Base-by-base conservation (phyloP, 2,888 invertebrate genomes). In the Chydorus sphaericus region DNA sequence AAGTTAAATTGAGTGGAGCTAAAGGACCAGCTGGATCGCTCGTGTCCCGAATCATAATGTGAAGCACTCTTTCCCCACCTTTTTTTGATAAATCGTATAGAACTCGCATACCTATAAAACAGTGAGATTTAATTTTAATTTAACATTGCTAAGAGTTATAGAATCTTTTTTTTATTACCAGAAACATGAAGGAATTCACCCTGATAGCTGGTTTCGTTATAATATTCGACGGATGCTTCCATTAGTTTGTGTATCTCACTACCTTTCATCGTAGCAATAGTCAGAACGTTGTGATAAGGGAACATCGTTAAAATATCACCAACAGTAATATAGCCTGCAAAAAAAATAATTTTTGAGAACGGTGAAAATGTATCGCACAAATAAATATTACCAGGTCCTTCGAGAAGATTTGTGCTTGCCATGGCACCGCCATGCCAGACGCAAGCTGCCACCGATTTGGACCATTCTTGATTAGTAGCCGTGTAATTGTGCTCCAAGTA, bases 371-470 rank as follows among this genome's bases (percentile, higher is more conserved):
- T 33, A 33, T 33, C n/a, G 10, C n/a, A n/a, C 36, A 33, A 14
- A 6, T 3, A 3, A 20, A 28, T 14, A 14, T 36, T 52, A 52
- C 52, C 52, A 4, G 55, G n/a, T 33, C 31, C 49, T 4, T 29
- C 26, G 10, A 23, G 26, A 20, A 49, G 48, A n/a, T 55, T 48
- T 14, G 48, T 48, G 20, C 31, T 23, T 1, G 33, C 11, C 23
- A 55, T 28, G 8, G 55, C 55, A 33, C 36, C 36, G 10, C 49
- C 55, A 26, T 48, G 55, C 55, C 55, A 55, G 49, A 55, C 48
- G 14, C 26, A 31, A 14, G 55, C 55, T 10, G 55, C 55, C 33
- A 48, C 36, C 11, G 48, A 26, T 14, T 55, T 28, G 4, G 30
- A 3, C 55, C 55, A 55, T 4, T 8, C 20, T n/a, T n/a, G n/a